Percentiles rank a stretch among this genome's conserved stretches.
These are phyloP conservation scores for Tribolium madens DNA, from an alignment of 1,140 invertebrate species.

Conservation along the genomic window DNA sequence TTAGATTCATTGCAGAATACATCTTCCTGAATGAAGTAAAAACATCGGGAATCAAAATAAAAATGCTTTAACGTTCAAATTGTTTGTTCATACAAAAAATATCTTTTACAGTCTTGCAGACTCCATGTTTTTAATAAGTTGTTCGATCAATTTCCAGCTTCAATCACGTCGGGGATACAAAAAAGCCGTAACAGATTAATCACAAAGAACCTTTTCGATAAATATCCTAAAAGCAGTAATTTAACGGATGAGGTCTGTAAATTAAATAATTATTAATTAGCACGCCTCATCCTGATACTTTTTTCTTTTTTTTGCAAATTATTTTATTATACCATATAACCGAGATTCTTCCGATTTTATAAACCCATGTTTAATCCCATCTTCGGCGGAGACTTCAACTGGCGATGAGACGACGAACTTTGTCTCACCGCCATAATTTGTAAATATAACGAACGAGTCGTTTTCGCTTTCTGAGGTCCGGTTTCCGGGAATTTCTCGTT, in stretches of 20 bases:
- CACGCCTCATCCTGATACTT: neutral
- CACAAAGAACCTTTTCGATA: conserved; percentile 18
- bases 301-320: too few relatives aligned
- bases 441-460: conserved; percentile 27
- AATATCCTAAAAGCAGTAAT: conserved; percentile 19
- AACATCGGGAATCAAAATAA: neutral
- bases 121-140: conserved; percentile 27
- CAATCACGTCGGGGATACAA: neutral
- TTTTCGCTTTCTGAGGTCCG: conserved; percentile 18
- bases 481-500: conserved; percentile 39
- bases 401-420: neutral
- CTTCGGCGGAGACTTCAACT: conserved; percentile 6
- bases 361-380: neutral
- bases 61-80: conserved; percentile 3
- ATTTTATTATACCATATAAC: neutral
- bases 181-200: conserved; percentile 17
- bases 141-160: conserved; percentile 11
- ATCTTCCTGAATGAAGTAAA: too few relatives aligned
- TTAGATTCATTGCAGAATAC: neutral
- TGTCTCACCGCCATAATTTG: conserved; percentile 6
- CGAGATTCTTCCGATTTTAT: neutral
- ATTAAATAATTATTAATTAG: conserved; percentile 30
- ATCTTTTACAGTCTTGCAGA: conserved; percentile 31
- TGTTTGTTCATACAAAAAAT: conserved; percentile 11
- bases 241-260: conserved; percentile 12